These are phyloP conservation scores for Anguilla rostrata DNA, from an alignment of 2,113 vertebrate genomes.

Conservation along the genomic window DNA sequence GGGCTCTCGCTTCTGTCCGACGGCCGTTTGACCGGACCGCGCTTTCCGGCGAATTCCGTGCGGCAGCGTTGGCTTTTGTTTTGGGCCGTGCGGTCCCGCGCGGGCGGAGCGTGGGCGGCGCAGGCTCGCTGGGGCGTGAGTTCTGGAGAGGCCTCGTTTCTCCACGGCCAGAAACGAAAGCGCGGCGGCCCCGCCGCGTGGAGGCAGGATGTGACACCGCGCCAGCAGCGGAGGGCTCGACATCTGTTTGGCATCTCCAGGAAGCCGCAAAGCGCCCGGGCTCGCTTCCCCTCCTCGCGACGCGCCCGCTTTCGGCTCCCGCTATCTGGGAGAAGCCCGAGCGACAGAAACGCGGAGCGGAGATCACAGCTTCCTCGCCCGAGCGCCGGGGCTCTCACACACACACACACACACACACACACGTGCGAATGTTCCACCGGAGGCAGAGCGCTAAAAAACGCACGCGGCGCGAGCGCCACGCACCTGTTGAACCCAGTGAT, in stretches of 20 bases:
- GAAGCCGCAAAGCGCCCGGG: conserved; percentile 24
- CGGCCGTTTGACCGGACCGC: background rate
- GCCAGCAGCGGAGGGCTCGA: conserved; percentile 46
- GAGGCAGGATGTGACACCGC: conserved; percentile 32
- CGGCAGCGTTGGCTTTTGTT: background rate
- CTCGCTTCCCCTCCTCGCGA: conserved; percentile 16
- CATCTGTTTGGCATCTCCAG: conserved; percentile 60
- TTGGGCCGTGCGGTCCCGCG: background rate
- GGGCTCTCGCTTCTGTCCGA: too few relatives aligned
- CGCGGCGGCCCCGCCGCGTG: conserved; percentile 40
- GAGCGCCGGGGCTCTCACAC: background rate
- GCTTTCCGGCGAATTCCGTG: conserved; percentile 7
- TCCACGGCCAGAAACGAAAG: background rate
- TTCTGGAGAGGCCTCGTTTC: conserved; percentile 18
- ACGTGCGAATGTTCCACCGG: background rate
- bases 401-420: background rate
- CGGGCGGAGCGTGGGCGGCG: background rate
- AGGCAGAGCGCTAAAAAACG: background rate
- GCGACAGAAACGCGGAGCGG: background rate
- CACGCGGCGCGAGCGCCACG: background rate
- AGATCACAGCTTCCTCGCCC: background rate
- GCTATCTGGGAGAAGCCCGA: conserved; percentile 10
- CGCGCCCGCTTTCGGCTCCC: conserved; percentile 20
- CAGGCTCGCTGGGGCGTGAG: conserved; percentile 1
- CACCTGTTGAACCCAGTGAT: background rate